These are phyloP conservation scores for Heliconius hermathena DNA, from an alignment of 1,140 invertebrate genomes.

Conservation along the genomic window DNA sequence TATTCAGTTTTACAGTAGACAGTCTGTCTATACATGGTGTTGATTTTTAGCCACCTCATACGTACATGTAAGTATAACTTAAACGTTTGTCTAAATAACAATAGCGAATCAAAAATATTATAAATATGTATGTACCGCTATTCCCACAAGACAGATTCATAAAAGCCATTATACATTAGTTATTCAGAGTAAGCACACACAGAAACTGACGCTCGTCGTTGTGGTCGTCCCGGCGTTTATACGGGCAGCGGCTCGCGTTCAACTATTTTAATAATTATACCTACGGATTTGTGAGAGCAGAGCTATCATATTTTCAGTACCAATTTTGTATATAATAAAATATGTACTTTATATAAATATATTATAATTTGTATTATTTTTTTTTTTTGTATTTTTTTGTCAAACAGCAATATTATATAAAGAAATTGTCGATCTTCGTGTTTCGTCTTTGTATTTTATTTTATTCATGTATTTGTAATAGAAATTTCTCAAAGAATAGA, in stretches of 20 bases:
- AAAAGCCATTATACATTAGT: conserved; percentile 3
- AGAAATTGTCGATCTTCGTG: conserved; percentile 17
- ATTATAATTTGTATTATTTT: background rate
- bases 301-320: conserved; percentile 4
- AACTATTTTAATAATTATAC: conserved; percentile 29
- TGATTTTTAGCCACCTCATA: background rate
- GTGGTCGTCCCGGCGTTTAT: conserved; percentile 26
- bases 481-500: too few species aligned
- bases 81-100: too few species aligned
- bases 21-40: too few species aligned
- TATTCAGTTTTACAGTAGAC: too few species aligned
- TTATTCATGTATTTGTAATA: background rate
- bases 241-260: conserved; percentile 19
- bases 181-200: background rate
- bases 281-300: background rate
- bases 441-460: background rate
- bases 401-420: conserved; percentile 16
- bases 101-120: background rate
- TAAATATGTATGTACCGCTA: too few species aligned
- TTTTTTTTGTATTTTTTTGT: background rate
- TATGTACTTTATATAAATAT: background rate
- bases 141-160: conserved; percentile 5
- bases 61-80: too few species aligned
- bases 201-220: conserved; percentile 21
- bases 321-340: background rate